phyloP scores from a whole-genome alignment of 2,888 invertebrate genomes.

The Noctua pronuba region DNA sequence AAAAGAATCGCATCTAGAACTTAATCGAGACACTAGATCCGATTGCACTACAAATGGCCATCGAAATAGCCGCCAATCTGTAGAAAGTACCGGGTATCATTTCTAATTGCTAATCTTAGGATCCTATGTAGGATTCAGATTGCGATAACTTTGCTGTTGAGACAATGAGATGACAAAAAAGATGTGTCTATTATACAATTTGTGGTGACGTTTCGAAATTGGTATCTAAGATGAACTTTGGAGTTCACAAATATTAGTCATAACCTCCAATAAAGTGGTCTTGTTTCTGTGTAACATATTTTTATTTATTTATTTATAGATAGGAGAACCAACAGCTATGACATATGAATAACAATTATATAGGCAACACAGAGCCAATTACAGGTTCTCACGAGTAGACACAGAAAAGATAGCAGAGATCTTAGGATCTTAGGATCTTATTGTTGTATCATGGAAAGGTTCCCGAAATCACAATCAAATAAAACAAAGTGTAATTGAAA shows the following conservation, averaged over 20 bases:
- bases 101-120: slow-evolving; percentile 58
- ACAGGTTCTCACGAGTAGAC: too few species aligned
- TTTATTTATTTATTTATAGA: too few species aligned
- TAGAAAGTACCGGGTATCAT: slow-evolving; percentile 58
- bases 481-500: background rate
- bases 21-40: slow-evolving; percentile 64
- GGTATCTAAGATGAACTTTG: background rate
- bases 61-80: slow-evolving; percentile 59
- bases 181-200: slow-evolving; percentile 24
- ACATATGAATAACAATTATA: too few species aligned
- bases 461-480: background rate
- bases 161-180: slow-evolving; percentile 49
- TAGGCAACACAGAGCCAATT: too few species aligned
- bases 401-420: too few species aligned
- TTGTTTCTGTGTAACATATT: background rate
- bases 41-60: slow-evolving; percentile 61
- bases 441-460: background rate
- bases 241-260: background rate
- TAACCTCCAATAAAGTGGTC: background rate
- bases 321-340: too few species aligned
- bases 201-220: slow-evolving; percentile 14
- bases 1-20: slow-evolving; percentile 15
- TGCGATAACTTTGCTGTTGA: slow-evolving; percentile 37
- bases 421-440: too few species aligned
- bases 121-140: slow-evolving; percentile 52